Evolutionary conservation across 92 coral and sea anemone genomes (phyloP), one percentile per base, ranked within the genome.

Genomic region (Muricea muricata): DNA sequence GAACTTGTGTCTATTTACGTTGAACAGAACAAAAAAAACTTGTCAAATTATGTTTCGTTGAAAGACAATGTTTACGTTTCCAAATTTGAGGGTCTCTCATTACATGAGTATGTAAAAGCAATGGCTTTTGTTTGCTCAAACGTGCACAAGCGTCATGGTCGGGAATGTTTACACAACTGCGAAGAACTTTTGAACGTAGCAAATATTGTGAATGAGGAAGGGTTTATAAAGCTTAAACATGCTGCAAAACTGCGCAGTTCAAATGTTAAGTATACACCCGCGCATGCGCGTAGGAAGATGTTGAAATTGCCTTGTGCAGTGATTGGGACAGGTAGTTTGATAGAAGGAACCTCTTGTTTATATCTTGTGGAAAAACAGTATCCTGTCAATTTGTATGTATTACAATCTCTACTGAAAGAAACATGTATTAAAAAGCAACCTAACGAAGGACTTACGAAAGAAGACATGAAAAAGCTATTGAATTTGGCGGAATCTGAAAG

Each of bases 221-320:
- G n/a, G n/a, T n/a, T n/a, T n/a, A n/a, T n/a, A n/a, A n/a, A n/a
- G n/a, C n/a, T n/a, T n/a, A n/a, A n/a, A 50, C 65, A 78, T 78
- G 71, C 83, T 4, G 29, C 63, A 14, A 20, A 78, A 24, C 4
- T 78, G 48, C 55, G 70, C 39, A 18, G 66, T 78, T 70, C 65
- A 26, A 55, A 31, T 28, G 45, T 52, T 28, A 52, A 30, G 65
- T 78, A 78, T 48, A 78, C 29, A 29, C 21, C 65, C 12, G 70
- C n/a, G 14, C 31, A 55, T 78, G 83, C 83, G 63, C 48, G 89
- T 15, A 77, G 79, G 56, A 79, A 79, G 78, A 54, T 79, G 11
- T 79, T 86, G 57, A 85, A 68, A 66, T 33, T 75, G 75, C 88
- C 89, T 78, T 48, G 65, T 42, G 86, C 85, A 18, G 89, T 33